Percentiles rank a stretch among this genome's conserved stretches.
phyloP scores from a whole-genome alignment of 2,888 invertebrate species.

The Sisyra nigra region DNA sequence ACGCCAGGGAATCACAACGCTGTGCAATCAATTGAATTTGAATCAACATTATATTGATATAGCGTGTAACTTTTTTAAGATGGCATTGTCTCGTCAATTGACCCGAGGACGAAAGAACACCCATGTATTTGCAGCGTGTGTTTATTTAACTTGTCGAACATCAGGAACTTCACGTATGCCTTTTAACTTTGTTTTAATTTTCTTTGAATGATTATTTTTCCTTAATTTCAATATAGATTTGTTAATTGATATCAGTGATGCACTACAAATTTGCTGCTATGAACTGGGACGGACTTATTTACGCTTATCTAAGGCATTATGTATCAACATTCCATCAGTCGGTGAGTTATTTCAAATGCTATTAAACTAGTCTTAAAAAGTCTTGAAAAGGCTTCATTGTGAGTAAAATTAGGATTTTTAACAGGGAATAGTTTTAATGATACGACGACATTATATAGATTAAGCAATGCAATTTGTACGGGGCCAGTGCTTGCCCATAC shows the following conservation, averaged over 20 bases:
- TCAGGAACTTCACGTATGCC: slow-evolving; percentile 89
- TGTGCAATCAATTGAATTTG: slow-evolving; percentile 75
- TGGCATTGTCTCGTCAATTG: slow-evolving; percentile 66
- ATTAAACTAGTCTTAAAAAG: not conserved
- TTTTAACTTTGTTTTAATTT: no score
- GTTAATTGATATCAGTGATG: slow-evolving; percentile 93
- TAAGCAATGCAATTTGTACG: no score
- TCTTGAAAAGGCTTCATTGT: not conserved
- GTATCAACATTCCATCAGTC: slow-evolving; percentile 77
- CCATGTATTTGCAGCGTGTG: slow-evolving; percentile 91
- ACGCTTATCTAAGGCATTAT: slow-evolving; percentile 72
- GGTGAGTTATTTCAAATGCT: slow-evolving; percentile 42
- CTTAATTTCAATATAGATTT: slow-evolving; percentile 22
- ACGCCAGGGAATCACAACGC: slow-evolving; percentile 63
- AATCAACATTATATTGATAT: slow-evolving; percentile 87
- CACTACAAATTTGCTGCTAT: slow-evolving; percentile 92
- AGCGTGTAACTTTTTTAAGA: slow-evolving; percentile 85
- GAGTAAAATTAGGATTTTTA: no score
- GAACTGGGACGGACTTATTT: slow-evolving; percentile 87
- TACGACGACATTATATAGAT: no score
- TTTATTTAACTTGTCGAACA: slow-evolving; percentile 91
- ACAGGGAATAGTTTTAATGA: no score
- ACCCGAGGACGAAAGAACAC: slow-evolving; percentile 83
- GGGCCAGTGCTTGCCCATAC: no score
- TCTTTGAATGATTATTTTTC: not conserved